Conservation (phyloP, 2,888 invertebrate genomes). For the Leptodirus hochenwartii region DNA sequence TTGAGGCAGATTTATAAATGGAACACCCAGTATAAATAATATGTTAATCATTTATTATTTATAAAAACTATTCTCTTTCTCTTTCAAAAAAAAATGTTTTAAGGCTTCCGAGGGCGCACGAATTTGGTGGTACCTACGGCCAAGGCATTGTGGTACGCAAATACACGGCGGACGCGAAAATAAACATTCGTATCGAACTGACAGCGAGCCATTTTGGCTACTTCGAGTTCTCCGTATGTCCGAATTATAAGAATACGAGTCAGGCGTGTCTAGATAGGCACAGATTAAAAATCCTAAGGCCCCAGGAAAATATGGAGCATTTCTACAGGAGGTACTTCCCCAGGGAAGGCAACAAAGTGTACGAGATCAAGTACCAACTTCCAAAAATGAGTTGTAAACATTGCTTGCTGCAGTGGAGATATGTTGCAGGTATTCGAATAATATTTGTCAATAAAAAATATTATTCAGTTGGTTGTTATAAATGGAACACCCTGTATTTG, state of each 20-base stretch:
- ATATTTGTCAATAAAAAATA: no score
- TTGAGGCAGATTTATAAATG: no score
- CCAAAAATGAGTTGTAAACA: conserved; percentile 54
- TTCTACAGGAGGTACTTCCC: conserved; percentile 49
- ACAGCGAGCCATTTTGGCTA: conserved; percentile 77
- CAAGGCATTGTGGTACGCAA: conserved; percentile 65
- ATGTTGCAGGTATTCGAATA: conserved; percentile 47
- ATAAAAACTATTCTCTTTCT: no score
- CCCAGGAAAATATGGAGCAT: conserved; percentile 28
- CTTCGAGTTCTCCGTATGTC: conserved; percentile 71
- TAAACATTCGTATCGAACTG: conserved; percentile 62
- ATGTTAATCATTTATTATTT: no score
- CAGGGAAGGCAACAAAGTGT: conserved; percentile 58
- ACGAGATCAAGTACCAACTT: conserved; percentile 40
- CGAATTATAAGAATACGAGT: conserved; percentile 46
- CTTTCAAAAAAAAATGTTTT: no score
- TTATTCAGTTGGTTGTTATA: no score
- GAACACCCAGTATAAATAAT: no score
- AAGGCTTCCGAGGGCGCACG: conserved; percentile 64
- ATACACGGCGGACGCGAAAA: conserved; percentile 46
- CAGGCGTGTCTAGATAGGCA: conserved; percentile 65
- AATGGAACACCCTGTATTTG: no score
- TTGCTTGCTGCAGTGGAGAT: conserved; percentile 79
- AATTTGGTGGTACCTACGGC: conserved; percentile 68
- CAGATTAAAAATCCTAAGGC: conserved; percentile 35